Evolutionary conservation across 2,888 invertebrate genomes (phyloP).

Genomic region (Drosophila antonietae): DNA sequence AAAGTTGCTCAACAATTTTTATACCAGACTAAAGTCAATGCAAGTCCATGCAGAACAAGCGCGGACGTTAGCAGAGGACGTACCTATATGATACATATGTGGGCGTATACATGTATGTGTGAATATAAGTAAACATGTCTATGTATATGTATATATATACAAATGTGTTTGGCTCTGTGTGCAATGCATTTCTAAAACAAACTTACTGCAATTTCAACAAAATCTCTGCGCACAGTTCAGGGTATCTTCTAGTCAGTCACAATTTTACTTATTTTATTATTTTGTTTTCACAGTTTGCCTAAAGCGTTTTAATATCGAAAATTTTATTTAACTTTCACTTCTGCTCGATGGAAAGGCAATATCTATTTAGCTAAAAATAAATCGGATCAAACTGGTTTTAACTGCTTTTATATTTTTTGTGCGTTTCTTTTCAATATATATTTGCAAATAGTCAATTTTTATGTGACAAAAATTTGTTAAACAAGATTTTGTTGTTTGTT

Average conservation of each 20-base stretch:
- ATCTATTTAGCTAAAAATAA: constrained; percentile 12
- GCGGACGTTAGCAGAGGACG: too few relatives aligned
- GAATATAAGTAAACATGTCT: too few relatives aligned
- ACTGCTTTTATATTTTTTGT: constrained; percentile 25
- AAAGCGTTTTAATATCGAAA: neutral
- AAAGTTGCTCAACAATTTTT: too few relatives aligned
- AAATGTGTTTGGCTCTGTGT: too few relatives aligned
- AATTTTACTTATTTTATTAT: neutral
- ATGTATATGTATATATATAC: too few relatives aligned
- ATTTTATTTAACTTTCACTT: constrained; percentile 18
- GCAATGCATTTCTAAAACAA: neutral
- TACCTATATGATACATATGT: too few relatives aligned
- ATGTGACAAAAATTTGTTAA: constrained; percentile 19
- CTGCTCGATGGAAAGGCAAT: neutral
- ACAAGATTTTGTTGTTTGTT: neutral
- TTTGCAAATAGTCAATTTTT: constrained; percentile 14
- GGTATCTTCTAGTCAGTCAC: neutral
- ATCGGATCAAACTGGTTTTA: constrained; percentile 23
- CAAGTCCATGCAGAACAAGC: too few relatives aligned
- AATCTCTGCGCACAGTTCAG: neutral
- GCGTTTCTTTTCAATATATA: neutral
- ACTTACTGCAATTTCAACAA: neutral
- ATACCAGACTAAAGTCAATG: too few relatives aligned
- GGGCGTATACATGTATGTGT: too few relatives aligned
- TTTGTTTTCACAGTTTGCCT: neutral